Conservation (phyloP, 1,140 invertebrate species). For the Drosophila quadrilineata region DNA sequence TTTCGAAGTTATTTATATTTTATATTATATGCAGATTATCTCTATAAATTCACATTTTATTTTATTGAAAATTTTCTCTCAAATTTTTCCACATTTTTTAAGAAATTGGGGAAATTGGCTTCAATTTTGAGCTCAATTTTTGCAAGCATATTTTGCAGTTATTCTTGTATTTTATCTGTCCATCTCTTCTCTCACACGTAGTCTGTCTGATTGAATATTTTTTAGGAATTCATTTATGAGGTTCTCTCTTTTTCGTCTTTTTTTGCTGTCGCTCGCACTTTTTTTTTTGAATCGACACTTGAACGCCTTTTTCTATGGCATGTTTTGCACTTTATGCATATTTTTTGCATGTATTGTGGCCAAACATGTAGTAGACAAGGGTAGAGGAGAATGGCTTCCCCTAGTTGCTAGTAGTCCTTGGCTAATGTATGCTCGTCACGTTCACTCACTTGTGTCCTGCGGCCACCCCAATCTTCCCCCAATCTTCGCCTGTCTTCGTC, state of each 20-base stretch:
- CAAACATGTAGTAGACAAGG: constrained; percentile 33
- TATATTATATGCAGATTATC: background rate
- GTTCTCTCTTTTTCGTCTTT: constrained; percentile 51
- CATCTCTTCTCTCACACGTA: background rate
- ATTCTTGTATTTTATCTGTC: too few relatives aligned
- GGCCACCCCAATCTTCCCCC: too few relatives aligned
- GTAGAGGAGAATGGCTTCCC: background rate
- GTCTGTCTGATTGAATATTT: constrained; percentile 67
- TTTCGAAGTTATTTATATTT: background rate
- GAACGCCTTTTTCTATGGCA: constrained; percentile 26
- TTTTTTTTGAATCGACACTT: constrained; percentile 33
- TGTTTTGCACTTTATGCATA: constrained; percentile 67
- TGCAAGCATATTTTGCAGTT: constrained; percentile 38
- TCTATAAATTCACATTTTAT: background rate
- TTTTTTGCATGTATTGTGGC: constrained; percentile 69
- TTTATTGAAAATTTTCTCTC: background rate
- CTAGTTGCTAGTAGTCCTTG: background rate
- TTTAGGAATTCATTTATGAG: too few relatives aligned
- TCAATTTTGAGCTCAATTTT: constrained; percentile 21
- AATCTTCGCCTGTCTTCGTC: background rate
- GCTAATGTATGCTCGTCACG: constrained; percentile 74
- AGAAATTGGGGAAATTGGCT: constrained; percentile 14
- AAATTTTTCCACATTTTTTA: background rate
- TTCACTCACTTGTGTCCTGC: constrained; percentile 71
- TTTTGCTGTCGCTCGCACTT: constrained; percentile 54